phyloP scores from a whole-genome alignment of 2,797 vertebrate genomes.

The Anabacerthia variegaticeps region DNA sequence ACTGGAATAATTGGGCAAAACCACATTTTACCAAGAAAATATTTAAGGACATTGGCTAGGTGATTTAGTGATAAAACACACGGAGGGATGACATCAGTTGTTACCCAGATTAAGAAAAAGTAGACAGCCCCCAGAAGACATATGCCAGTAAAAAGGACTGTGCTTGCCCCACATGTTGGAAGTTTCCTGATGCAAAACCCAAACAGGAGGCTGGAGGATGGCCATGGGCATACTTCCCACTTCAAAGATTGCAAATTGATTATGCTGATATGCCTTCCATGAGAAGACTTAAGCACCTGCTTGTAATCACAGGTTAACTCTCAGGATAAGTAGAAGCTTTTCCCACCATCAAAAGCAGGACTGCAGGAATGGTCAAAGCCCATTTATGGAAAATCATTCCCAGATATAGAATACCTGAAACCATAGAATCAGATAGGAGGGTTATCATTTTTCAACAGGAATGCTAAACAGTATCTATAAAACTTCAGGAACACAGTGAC shows the following conservation, averaged over 20 bases:
- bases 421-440: fast-evolving
- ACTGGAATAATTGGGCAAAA: background rate
- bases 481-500: background rate
- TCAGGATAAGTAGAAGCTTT: background rate
- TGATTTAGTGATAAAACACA: background rate
- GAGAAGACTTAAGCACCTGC: background rate
- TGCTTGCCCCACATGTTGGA: background rate
- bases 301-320: background rate
- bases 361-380: background rate
- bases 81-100: background rate
- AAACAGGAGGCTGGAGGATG: background rate
- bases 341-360: background rate
- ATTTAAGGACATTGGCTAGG: background rate
- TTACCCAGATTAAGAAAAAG: background rate
- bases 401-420: background rate
- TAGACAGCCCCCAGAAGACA: background rate
- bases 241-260: background rate
- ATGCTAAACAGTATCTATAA: background rate
- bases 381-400: fast-evolving
- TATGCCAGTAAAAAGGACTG: background rate
- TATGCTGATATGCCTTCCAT: background rate
- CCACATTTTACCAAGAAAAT: background rate
- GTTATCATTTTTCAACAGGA: background rate
- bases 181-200: background rate
- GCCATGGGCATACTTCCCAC: background rate